Evolutionary conservation across 2,888 invertebrate species (phyloP).

Genomic region (Diadromus collaris): DNA sequence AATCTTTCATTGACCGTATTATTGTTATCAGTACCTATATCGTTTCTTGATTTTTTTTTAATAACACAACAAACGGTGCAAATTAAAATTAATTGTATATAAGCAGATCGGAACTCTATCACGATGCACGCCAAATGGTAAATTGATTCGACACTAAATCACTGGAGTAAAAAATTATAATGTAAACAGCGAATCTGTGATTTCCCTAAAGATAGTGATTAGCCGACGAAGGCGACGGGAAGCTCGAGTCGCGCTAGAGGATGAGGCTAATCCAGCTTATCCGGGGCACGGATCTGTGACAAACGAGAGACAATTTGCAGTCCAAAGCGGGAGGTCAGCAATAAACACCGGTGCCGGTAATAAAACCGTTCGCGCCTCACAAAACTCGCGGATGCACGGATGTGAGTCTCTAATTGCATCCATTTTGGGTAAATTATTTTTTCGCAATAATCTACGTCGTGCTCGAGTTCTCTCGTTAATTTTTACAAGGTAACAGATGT

Average conservation of each 20-base stretch:
- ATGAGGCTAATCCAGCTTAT: conserved; percentile 62
- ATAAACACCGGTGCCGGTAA: conserved; percentile 26
- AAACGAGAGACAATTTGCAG: conserved; percentile 53
- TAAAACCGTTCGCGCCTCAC: conserved; percentile 45
- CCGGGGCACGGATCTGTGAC: conserved; percentile 48
- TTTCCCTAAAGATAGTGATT: conserved; percentile 9
- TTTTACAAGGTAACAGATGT: neutral
- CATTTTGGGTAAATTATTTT: conserved; percentile 7
- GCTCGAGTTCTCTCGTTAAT: neutral
- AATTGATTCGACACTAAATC: neutral
- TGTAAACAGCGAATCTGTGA: neutral
- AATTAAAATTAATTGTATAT: neutral
- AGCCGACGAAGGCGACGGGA: neutral
- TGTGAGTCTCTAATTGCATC: conserved; percentile 41
- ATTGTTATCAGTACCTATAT: no score
- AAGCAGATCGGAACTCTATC: neutral
- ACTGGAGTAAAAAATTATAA: neutral
- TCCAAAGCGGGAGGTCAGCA: conserved; percentile 29
- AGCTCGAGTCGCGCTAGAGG: conserved; percentile 25
- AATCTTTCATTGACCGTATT: no score
- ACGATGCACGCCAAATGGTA: neutral
- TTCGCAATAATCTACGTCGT: neutral
- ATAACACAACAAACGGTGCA: neutral
- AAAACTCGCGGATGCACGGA: conserved; percentile 1
- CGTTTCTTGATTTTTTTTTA: neutral